Evolutionary conservation across 2,113 vertebrate species (phyloP).

Genomic region (Seriola aureovittata): DNA sequence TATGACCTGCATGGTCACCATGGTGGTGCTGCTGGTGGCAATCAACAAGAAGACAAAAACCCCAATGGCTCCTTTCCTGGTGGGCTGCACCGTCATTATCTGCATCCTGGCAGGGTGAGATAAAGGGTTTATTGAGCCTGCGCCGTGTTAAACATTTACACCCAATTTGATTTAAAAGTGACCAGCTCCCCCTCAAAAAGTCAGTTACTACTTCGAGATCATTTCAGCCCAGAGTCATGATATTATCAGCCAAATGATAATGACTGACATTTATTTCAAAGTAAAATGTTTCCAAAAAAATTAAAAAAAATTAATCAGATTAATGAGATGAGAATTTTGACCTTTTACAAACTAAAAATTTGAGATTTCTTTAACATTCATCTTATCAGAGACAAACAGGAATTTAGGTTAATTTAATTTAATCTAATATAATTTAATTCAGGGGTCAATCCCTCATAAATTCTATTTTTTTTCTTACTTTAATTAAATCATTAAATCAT

Average conservation of each 20-base stretch:
- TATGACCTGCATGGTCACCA: constrained; percentile 83
- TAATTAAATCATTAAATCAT: too few species aligned
- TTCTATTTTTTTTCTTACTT: too few species aligned
- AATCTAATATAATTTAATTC: too few species aligned
- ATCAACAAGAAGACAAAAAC: constrained; percentile 82
- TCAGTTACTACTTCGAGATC: background rate
- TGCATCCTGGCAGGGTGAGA: constrained; percentile 84
- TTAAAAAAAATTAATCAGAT: too few species aligned
- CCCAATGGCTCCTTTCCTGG: constrained; percentile 81
- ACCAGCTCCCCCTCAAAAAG: background rate
- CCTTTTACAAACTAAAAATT: too few species aligned
- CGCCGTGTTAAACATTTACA: constrained; percentile 1
- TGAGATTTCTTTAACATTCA: background rate
- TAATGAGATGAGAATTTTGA: too few species aligned
- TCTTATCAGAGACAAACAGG: too few species aligned
- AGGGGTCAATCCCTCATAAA: too few species aligned
- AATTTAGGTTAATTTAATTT: too few species aligned
- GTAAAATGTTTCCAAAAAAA: too few species aligned
- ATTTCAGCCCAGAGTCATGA: too few species aligned
- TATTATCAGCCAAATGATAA: background rate
- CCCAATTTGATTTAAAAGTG: background rate
- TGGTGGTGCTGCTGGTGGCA: constrained; percentile 83
- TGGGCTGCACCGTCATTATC: constrained; percentile 81
- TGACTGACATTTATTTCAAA: background rate
- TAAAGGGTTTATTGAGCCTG: background rate